These are phyloP conservation scores for Notolepis coatsorum DNA, from an alignment of 2,797 vertebrate genomes.

Conservation along the genomic window DNA sequence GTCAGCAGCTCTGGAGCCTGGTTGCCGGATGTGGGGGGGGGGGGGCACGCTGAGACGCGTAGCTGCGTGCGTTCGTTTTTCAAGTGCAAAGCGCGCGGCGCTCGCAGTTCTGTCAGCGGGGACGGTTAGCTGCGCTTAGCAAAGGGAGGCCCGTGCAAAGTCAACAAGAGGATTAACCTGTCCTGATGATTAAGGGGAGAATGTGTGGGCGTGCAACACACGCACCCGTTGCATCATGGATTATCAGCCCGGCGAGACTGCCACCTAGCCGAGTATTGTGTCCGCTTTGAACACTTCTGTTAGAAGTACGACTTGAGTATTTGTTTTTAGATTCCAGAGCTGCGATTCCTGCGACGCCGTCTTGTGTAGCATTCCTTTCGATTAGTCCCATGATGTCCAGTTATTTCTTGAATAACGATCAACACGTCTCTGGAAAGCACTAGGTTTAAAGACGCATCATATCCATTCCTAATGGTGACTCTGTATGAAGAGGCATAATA, in stretches of 20 bases:
- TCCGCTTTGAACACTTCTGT: conserved; percentile 20
- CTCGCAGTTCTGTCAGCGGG: conserved; percentile 7
- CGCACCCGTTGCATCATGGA: conserved; percentile 23
- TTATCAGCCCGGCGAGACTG: conserved; percentile 19
- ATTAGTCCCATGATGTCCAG: too few species aligned
- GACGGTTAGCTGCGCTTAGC: conserved; percentile 37
- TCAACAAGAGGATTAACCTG: conserved; percentile 69
- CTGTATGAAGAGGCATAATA: too few species aligned
- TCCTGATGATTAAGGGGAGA: conserved; percentile 51
- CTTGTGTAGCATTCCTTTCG: too few species aligned
- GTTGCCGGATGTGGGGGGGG: neutral
- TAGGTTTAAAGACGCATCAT: too few species aligned
- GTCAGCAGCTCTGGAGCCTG: conserved; percentile 59
- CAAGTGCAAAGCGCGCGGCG: too few species aligned
- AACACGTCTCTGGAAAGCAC: too few species aligned
- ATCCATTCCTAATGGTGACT: too few species aligned
- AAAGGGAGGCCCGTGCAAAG: conserved; percentile 45
- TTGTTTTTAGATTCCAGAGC: conserved; percentile 14
- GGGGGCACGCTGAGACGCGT: neutral
- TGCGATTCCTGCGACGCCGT: too few species aligned
- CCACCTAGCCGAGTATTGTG: conserved; percentile 23
- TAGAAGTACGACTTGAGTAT: neutral
- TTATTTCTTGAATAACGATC: too few species aligned
- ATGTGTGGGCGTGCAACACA: conserved; percentile 33
- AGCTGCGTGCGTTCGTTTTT: too few species aligned